These are phyloP conservation scores for Tipula confusa DNA, from an alignment of 2,888 invertebrate species.

Conservation along the genomic window DNA sequence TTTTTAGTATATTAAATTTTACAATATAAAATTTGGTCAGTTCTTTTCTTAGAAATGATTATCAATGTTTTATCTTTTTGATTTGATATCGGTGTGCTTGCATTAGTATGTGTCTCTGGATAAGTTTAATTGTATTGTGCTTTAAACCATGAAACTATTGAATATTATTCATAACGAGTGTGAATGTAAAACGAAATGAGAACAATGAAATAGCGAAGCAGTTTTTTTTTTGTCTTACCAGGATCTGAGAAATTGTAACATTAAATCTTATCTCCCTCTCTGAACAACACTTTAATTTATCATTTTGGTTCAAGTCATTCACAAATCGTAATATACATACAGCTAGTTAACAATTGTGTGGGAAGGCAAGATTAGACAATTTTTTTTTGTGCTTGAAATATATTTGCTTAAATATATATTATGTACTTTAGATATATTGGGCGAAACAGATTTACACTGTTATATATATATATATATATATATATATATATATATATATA, in stretches of 20 bases:
- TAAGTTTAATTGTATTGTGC: background rate
- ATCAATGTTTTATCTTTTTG: background rate
- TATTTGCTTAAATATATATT: background rate
- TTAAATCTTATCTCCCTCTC: background rate
- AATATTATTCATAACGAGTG: background rate
- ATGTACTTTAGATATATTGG: background rate
- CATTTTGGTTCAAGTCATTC: background rate
- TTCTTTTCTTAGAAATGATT: conserved; percentile 5
- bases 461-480: background rate
- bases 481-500: too few relatives aligned
- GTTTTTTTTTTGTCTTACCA: background rate
- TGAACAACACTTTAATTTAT: background rate
- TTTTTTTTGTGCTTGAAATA: background rate
- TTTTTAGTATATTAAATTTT: background rate
- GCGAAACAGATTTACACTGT: background rate
- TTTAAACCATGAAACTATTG: background rate
- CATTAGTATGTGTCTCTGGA: background rate
- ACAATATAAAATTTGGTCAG: background rate
- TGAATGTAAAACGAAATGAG: background rate
- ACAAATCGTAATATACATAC: background rate
- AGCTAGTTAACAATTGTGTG: background rate
- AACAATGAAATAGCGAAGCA: background rate
- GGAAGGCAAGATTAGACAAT: background rate
- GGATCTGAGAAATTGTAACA: background rate
- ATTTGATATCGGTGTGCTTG: background rate